These are phyloP conservation scores for Agrenia bidenticulata DNA, from an alignment of 2,888 invertebrate genomes.

Conservation along the genomic window DNA sequence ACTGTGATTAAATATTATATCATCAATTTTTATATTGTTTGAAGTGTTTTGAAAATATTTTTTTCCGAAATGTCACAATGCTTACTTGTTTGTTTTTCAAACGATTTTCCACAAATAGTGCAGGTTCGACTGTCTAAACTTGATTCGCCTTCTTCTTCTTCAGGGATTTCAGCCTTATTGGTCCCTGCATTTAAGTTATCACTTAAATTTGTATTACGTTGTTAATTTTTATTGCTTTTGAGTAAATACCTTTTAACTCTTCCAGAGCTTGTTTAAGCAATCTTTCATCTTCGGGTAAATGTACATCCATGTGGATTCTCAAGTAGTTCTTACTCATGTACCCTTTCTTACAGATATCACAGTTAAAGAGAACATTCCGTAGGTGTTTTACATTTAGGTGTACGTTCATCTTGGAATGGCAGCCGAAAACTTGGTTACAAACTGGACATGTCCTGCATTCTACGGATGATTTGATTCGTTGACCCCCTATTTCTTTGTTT, in stretches of 20 bases:
- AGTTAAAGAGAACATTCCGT: not conserved
- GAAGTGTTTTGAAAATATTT: not conserved
- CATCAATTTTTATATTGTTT: too few species aligned
- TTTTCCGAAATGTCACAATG: not conserved
- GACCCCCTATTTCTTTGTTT: too few species aligned
- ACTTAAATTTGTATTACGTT: too few species aligned
- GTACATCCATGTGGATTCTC: not conserved
- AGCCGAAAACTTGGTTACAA: not conserved
- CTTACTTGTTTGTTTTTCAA: not conserved
- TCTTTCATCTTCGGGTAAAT: conserved; percentile 6
- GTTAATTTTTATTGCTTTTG: too few species aligned
- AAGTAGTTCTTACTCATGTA: conserved; percentile 7
- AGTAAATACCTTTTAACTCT: too few species aligned
- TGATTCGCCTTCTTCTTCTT: too few species aligned
- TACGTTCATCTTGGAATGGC: not conserved
- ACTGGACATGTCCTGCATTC: conserved; percentile 6
- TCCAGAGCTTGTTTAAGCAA: not conserved
- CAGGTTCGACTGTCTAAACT: not conserved
- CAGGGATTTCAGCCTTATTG: too few species aligned
- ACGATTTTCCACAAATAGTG: not conserved
- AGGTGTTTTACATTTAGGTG: conserved; percentile 1
- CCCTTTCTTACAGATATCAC: conserved; percentile 6
- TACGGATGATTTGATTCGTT: not conserved
- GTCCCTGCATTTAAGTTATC: too few species aligned
- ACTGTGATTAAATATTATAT: not conserved